These are phyloP conservation scores for Drosophila subsilvestris DNA, from an alignment of 2,888 invertebrate species.

Conservation along the genomic window DNA sequence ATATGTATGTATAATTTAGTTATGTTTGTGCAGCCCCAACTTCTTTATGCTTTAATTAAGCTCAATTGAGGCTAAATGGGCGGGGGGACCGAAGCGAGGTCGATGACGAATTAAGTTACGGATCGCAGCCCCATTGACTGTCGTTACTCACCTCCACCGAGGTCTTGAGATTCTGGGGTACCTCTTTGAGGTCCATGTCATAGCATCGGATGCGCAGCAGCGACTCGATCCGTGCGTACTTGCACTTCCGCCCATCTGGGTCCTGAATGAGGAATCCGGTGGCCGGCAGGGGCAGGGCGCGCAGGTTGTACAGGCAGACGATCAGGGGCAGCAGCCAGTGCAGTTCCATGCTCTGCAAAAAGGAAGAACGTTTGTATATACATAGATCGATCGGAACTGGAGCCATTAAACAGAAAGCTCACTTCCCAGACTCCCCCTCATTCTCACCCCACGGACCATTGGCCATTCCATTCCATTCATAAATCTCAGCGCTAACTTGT, in stretches of 20 bases:
- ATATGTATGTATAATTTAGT: slow-evolving; percentile 27
- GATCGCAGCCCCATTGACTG: slow-evolving; percentile 68
- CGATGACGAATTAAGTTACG: slow-evolving; percentile 52
- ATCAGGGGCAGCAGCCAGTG: slow-evolving; percentile 67
- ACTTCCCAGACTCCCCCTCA: too few species aligned
- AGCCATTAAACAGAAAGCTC: neutral
- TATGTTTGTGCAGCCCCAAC: slow-evolving; percentile 51
- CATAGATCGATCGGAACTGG: slow-evolving; percentile 13
- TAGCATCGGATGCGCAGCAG: slow-evolving; percentile 80
- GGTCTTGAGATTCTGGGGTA: slow-evolving; percentile 82
- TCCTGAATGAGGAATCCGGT: slow-evolving; percentile 74
- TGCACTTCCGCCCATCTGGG: slow-evolving; percentile 81
- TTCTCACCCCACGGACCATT: neutral
- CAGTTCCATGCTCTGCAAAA: slow-evolving; percentile 70
- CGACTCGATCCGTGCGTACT: slow-evolving; percentile 79
- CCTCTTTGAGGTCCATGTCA: slow-evolving; percentile 82
- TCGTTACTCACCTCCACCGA: slow-evolving; percentile 82
- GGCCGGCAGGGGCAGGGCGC: slow-evolving; percentile 68
- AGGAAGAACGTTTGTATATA: slow-evolving; percentile 8
- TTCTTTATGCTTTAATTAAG: slow-evolving; percentile 79
- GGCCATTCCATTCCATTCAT: slow-evolving; percentile 31
- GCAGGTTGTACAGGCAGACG: slow-evolving; percentile 57
- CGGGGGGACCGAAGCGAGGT: slow-evolving; percentile 31
- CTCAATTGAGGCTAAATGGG: slow-evolving; percentile 64
- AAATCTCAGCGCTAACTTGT: slow-evolving; percentile 50